A percentile compares a stretch with the other conserved stretches of the same genome.
Conservation (phyloP, 1,140 invertebrate species). For the Camponotus pennsylvanicus region DNA sequence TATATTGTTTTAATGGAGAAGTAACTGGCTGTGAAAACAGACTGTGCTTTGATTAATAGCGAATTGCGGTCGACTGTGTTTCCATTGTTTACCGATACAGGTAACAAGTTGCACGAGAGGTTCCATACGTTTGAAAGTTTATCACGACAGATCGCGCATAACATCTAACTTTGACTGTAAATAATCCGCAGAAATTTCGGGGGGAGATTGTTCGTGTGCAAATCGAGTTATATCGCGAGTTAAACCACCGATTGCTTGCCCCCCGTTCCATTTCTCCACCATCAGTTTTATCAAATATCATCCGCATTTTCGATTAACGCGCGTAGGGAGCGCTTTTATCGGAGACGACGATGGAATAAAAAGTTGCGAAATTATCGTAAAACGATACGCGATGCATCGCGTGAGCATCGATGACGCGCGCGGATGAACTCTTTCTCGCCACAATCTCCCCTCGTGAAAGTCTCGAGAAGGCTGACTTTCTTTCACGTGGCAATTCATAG, state of each 20-base stretch:
- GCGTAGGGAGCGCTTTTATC: background rate
- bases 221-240: conserved; percentile 22
- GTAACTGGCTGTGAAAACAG: conserved; percentile 38
- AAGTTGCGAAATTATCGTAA: background rate
- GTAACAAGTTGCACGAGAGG: conserved; percentile 40
- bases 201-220: conserved; percentile 19
- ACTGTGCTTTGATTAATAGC: conserved; percentile 35
- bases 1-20: conserved; percentile 38
- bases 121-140: conserved; percentile 42
- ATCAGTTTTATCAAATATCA: conserved; percentile 6
- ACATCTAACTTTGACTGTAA: conserved; percentile 41
- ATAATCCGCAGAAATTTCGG: conserved; percentile 26
- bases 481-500: conserved; percentile 30
- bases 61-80: conserved; percentile 35
- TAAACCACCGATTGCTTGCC: background rate
- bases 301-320: background rate
- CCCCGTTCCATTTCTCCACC: background rate
- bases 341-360: background rate
- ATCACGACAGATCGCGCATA: background rate
- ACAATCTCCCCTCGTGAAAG: conserved; percentile 60
- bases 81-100: conserved; percentile 52
- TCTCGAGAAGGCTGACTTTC: conserved; percentile 59
- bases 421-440: conserved; percentile 37
- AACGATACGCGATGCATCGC: conserved; percentile 1
- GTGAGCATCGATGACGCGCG: conserved; percentile 39